These are phyloP conservation scores for Andinoacara biseriatus DNA, from an alignment of 2,113 vertebrate genomes.

Conservation along the genomic window DNA sequence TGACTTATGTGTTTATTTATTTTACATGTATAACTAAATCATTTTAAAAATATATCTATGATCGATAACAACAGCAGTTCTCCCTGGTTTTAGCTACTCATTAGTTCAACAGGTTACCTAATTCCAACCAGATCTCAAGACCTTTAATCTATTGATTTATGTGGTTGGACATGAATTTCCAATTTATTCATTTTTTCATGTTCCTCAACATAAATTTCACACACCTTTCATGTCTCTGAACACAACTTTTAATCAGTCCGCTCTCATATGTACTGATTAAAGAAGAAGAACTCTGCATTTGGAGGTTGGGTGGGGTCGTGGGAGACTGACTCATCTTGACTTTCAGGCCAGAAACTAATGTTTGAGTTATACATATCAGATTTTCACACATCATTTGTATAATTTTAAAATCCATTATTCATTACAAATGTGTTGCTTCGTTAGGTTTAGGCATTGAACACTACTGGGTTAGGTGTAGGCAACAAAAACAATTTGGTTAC, in stretches of 20 bases:
- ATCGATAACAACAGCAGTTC: not conserved
- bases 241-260: not conserved
- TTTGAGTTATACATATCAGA: not conserved
- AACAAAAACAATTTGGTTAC: accelerated
- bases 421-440: not conserved
- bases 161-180: not conserved
- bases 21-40: not conserved
- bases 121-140: not conserved
- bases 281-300: too few species aligned
- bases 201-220: not conserved
- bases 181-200: not conserved
- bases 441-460: not conserved
- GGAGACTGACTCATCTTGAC: too few species aligned
- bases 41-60: not conserved
- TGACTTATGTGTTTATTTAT: not conserved
- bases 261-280: not conserved
- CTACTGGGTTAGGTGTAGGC: not conserved
- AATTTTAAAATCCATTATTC: not conserved
- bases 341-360: too few species aligned
- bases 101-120: not conserved
- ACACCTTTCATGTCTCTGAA: not conserved
- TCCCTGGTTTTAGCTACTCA: not conserved
- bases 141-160: not conserved
- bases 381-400: not conserved
- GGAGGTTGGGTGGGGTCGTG: too few species aligned